Conservation (phyloP, 1,140 invertebrate genomes). For the Theocolax elegans region DNA sequence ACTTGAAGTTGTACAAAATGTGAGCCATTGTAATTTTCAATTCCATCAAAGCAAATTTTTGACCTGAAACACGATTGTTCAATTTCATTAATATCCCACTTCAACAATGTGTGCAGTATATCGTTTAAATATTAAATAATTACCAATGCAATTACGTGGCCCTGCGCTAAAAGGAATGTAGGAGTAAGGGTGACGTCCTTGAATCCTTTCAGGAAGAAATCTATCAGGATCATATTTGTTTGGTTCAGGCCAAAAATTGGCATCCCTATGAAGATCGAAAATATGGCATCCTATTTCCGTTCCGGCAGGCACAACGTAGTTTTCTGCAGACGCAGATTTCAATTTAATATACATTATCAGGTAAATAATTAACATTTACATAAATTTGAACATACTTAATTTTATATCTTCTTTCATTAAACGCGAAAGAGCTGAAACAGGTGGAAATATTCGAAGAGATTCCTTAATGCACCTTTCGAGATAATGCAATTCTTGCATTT, state of each 20-base stretch:
- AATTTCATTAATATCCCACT: no score
- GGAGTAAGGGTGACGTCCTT: conserved; percentile 64
- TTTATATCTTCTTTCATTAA: conserved; percentile 28
- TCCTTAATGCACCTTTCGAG: conserved; percentile 46
- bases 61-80: conserved; percentile 43
- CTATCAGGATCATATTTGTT: conserved; percentile 79
- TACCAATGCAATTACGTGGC: conserved; percentile 78
- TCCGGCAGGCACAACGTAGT: conserved; percentile 56
- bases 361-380: no score
- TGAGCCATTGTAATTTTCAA: conserved; percentile 37
- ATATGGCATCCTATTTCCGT: conserved; percentile 64
- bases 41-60: conserved; percentile 49
- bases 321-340: conserved; percentile 16
- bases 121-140: conserved; percentile 34
- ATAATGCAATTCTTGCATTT: conserved; percentile 34
- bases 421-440: conserved; percentile 32
- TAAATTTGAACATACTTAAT: conserved; percentile 19
- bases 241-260: conserved; percentile 76
- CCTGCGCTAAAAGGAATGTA: conserved; percentile 78
- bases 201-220: conserved; percentile 71
- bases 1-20: conserved; percentile 42
- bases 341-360: no score
- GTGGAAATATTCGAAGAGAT: conserved; percentile 43
- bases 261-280: conserved; percentile 73
- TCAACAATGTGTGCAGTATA: no score